Conservation (phyloP, 1,140 invertebrate genomes). For the Coptotermes formosanus region DNA sequence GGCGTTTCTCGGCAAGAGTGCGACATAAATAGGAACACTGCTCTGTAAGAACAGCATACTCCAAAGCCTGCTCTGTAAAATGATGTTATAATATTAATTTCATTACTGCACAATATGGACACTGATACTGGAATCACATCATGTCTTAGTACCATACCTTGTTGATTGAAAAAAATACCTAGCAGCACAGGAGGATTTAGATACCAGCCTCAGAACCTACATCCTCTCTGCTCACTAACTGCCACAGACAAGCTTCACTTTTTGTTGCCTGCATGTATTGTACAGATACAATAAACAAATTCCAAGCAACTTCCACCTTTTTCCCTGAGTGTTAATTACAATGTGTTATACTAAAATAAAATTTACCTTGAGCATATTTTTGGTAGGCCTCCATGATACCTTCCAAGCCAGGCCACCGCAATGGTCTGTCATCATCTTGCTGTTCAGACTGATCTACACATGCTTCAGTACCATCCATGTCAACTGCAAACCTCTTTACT, state of each 20-base stretch:
- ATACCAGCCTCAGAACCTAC: too few species aligned
- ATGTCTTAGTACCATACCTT: too few species aligned
- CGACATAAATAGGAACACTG: constrained; percentile 23
- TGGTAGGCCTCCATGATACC: constrained; percentile 48
- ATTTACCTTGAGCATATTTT: constrained; percentile 49
- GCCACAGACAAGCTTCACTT: too few species aligned
- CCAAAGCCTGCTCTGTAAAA: constrained; percentile 32
- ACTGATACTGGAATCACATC: too few species aligned
- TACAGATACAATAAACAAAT: not conserved
- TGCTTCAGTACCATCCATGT: constrained; percentile 15
- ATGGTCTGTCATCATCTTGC: constrained; percentile 35
- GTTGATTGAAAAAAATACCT: too few species aligned
- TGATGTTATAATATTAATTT: too few species aligned
- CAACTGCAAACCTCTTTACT: constrained; percentile 27
- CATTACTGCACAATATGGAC: too few species aligned
- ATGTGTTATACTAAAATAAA: not conserved
- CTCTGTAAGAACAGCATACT: constrained; percentile 31
- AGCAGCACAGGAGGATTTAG: too few species aligned
- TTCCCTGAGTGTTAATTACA: not conserved
- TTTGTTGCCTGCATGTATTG: too few species aligned
- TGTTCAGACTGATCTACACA: constrained; percentile 35
- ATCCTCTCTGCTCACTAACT: too few species aligned
- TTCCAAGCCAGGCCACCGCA: constrained; percentile 49
- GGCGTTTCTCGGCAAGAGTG: constrained; percentile 27
- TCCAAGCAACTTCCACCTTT: not conserved